phyloP scores from a whole-genome alignment of 2,888 invertebrate genomes.

The Leucophora obtusa region DNA sequence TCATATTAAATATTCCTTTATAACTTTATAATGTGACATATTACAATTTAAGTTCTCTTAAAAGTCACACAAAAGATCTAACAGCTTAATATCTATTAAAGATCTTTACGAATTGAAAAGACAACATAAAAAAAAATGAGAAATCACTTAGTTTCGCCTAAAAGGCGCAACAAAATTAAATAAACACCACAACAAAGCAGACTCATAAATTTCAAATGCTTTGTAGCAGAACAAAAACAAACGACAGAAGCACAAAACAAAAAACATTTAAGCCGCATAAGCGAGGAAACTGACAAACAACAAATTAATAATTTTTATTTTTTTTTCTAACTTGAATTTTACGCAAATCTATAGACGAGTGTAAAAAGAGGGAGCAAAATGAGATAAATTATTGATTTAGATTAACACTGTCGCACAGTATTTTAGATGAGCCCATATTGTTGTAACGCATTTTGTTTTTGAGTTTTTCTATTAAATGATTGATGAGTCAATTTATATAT shows the following conservation, averaged over 20 bases:
- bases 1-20: background rate
- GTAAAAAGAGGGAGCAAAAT: background rate
- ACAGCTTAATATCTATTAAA: too few relatives aligned
- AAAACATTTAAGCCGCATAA: background rate
- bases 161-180: slow-evolving; percentile 13
- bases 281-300: slow-evolving; percentile 57
- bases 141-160: slow-evolving; percentile 2
- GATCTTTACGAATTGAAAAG: background rate
- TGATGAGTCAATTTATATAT: too few relatives aligned
- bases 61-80: background rate
- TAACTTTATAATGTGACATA: background rate
- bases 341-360: background rate
- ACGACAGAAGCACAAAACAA: background rate
- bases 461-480: too few relatives aligned
- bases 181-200: slow-evolving; percentile 17
- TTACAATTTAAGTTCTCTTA: background rate
- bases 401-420: background rate
- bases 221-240: slow-evolving; percentile 49
- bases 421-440: too few relatives aligned
- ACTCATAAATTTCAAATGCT: slow-evolving; percentile 65
- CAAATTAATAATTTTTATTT: slow-evolving; percentile 64
- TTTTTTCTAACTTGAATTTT: slow-evolving; percentile 38
- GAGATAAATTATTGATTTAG: background rate
- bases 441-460: too few relatives aligned
- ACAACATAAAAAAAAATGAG: background rate